These are phyloP conservation scores for Tenthredo notha DNA, from an alignment of 2,888 invertebrate species.

Conservation along the genomic window DNA sequence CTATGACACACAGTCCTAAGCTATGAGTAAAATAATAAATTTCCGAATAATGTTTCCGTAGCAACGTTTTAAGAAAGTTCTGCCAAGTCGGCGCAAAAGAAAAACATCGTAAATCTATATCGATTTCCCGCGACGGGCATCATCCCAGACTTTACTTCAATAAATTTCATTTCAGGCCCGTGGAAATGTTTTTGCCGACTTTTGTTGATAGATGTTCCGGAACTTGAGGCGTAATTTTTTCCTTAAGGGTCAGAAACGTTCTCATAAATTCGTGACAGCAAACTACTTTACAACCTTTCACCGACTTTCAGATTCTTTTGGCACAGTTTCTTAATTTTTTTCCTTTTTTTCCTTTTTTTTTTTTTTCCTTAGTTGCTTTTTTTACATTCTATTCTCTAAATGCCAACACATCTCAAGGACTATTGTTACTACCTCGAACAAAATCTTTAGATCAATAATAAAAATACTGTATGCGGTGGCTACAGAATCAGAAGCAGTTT, in stretches of 20 bases:
- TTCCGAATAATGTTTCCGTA: constrained; percentile 71
- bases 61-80: constrained; percentile 72
- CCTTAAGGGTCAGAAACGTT: constrained; percentile 46
- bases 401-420: neutral
- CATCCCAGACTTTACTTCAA: constrained; percentile 36
- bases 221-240: constrained; percentile 47
- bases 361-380: neutral
- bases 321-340: constrained; percentile 16
- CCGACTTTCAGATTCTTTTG: constrained; percentile 44
- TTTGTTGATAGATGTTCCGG: constrained; percentile 45
- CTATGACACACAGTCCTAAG: constrained; percentile 58
- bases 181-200: constrained; percentile 42
- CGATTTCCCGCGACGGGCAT: constrained; percentile 64
- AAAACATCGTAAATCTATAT: constrained; percentile 78
- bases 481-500: neutral
- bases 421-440: neutral
- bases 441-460: neutral
- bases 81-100: constrained; percentile 76
- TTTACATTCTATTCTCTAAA: neutral
- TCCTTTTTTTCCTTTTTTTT: neutral
- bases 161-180: constrained; percentile 40
- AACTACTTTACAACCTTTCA: constrained; percentile 48
- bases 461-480: neutral
- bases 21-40: constrained; percentile 73
- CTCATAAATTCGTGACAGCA: constrained; percentile 46